These are phyloP conservation scores for Coptodon rendalli DNA, from an alignment of 2,113 vertebrate genomes.

Conservation along the genomic window DNA sequence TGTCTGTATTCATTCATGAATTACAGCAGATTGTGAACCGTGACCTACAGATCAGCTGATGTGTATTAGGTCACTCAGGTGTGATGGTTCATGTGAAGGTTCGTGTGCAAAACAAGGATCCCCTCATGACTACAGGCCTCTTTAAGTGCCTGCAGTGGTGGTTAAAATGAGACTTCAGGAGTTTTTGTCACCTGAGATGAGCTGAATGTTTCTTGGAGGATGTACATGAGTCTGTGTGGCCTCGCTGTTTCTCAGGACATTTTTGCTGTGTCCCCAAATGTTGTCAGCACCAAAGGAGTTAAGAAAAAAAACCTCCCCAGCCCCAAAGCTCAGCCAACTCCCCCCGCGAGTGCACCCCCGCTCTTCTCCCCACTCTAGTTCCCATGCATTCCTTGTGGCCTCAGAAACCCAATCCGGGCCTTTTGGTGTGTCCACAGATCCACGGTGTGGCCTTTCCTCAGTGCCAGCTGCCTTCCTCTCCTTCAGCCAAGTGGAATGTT, in stretches of 20 bases:
- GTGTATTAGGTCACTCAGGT: not conserved
- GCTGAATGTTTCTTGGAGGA: not conserved
- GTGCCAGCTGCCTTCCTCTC: slow-evolving; percentile 42
- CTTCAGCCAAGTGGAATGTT: slow-evolving; percentile 60
- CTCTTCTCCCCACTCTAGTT: slow-evolving; percentile 1
- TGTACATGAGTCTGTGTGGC: not conserved
- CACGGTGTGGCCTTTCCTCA: slow-evolving; percentile 7
- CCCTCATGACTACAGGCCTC: not conserved
- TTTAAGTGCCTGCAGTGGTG: not conserved
- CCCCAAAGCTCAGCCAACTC: not conserved
- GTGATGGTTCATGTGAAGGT: not conserved
- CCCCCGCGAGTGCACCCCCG: not conserved
- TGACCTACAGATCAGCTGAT: not conserved
- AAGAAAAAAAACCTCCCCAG: not conserved
- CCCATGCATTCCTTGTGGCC: slow-evolving; percentile 53
- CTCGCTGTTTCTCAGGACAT: not conserved
- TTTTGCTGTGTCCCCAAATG: not conserved
- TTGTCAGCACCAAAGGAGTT: not conserved
- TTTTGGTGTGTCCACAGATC: slow-evolving; percentile 11
- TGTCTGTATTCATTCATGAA: not conserved
- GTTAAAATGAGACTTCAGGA: not conserved
- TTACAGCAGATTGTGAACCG: not conserved
- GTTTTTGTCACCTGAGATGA: not conserved
- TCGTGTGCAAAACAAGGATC: not conserved
- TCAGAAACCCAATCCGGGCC: slow-evolving; percentile 32